Evolutionary conservation across 2,113 vertebrate genomes (phyloP), one percentile per base, ranked within the genome.

Genomic region (Lepus americanus): DNA sequence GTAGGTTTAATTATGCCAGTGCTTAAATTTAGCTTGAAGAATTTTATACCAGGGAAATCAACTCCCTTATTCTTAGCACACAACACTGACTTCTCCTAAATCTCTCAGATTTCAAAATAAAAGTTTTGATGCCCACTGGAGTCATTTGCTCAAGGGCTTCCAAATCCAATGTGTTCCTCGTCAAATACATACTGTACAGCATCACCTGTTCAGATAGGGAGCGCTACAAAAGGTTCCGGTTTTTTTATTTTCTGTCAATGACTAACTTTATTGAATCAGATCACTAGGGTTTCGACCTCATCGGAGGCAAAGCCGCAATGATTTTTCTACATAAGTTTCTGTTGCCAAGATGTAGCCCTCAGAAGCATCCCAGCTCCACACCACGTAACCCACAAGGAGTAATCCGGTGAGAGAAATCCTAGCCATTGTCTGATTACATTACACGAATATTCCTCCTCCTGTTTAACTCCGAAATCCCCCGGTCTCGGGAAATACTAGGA

Each of bases 341-440:
- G 93, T 84, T 81, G 83, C 82, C 97, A 93, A 93, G 84, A 86
- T 44, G 78, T 77, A 55, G 88, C 97, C 95, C 94, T 70, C 53
- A 95, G 94, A 97, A 96, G 39, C 90, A 92, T 89, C 84, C 89
- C 69, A 95, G 96, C 51, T 97, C 92, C 83, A 97, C 89, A 0
- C 0, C 84, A 95, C 64, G 97, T 94, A 97, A 97, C 67, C 94
- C 84, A 86, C 93, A 90, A 87, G 33, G 87, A 98, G 96, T 97
- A 97, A 99, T 98, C 99, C 98, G 95, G 96, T 95, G 96, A 98
- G 97, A 95, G 98, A 99, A 99, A 99, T 98, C 98, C 98, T 99
- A 98, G 98, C 99, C 98, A 99, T 99, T 99, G 99, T 99, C 99
- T 99, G 98, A 99, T 99, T 98, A 98, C 99, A 99, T 99, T 99